Percentiles rank a stretch among this genome's conserved stretches.
Evolutionary conservation across 2,113 vertebrate species (phyloP).

Genomic region (Chaetodon auriga): DNA sequence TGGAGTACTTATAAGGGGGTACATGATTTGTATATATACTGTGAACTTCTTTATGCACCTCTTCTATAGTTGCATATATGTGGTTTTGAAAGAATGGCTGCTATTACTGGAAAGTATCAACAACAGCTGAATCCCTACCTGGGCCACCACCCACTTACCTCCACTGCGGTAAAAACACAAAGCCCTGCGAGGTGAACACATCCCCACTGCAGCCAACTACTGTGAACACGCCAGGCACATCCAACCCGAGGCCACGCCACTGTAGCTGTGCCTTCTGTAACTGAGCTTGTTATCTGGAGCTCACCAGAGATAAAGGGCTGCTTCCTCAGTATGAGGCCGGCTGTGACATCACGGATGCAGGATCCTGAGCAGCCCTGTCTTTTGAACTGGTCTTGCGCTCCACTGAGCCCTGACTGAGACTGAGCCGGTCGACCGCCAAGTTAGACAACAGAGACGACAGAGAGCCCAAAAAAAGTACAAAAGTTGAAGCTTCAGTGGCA

Average conservation of each 20-base stretch:
- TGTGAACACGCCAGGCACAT: background rate
- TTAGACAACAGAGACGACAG: background rate
- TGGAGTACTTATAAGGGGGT: too few relatives aligned
- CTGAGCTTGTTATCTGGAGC: slow-evolving; percentile 49
- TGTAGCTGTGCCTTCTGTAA: slow-evolving; percentile 19
- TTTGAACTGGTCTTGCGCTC: slow-evolving; percentile 20
- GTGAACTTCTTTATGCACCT: background rate
- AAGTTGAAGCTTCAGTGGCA: slow-evolving; percentile 15
- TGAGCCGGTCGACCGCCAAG: background rate
- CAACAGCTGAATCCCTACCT: background rate
- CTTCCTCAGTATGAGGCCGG: slow-evolving; percentile 7
- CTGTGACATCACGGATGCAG: slow-evolving; percentile 11
- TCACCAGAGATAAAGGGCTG: slow-evolving; percentile 28
- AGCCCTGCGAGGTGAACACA: background rate
- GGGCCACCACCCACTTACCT: background rate
- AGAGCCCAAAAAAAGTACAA: background rate
- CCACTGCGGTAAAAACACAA: slow-evolving; percentile 1
- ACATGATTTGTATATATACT: too few relatives aligned
- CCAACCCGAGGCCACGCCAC: slow-evolving; percentile 27
- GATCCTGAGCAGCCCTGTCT: slow-evolving; percentile 13
- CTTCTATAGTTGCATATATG: background rate
- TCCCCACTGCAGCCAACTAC: background rate
- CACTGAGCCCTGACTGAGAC: slow-evolving; percentile 32
- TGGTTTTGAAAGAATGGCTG: background rate
- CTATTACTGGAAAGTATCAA: background rate